These are phyloP conservation scores for Nannobrachium achirus DNA, from an alignment of 2,113 vertebrate species.

Conservation along the genomic window DNA sequence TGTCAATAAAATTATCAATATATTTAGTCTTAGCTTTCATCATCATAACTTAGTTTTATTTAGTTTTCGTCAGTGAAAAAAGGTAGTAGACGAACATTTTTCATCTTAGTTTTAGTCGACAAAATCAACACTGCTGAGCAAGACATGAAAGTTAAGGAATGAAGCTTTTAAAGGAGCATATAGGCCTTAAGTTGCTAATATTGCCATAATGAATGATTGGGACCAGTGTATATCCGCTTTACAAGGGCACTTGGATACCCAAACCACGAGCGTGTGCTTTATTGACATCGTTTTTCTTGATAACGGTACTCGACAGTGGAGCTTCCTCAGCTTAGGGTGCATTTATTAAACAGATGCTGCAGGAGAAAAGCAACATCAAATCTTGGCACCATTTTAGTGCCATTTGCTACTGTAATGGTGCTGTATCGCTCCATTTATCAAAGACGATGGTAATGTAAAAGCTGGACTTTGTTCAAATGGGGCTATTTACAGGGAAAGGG, in stretches of 20 bases:
- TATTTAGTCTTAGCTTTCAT: too few species aligned
- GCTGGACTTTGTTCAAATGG: conserved; percentile 56
- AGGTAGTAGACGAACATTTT: too few species aligned
- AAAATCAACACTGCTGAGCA: too few species aligned
- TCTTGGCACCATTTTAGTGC: conserved; percentile 46
- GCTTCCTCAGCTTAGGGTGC: conserved; percentile 47
- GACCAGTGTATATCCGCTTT: conserved; percentile 52
- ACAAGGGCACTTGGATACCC: conserved; percentile 44
- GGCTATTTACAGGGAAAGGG: conserved; percentile 14
- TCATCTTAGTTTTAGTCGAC: too few species aligned
- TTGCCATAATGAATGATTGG: conserved; percentile 65
- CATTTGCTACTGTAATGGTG: conserved; percentile 43
- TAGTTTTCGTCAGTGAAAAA: too few species aligned
- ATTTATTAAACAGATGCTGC: conserved; percentile 59
- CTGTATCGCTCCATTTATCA: conserved; percentile 60
- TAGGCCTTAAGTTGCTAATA: conserved; percentile 46
- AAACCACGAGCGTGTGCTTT: conserved; percentile 51
- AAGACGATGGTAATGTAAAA: conserved; percentile 46
- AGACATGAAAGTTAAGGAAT: too few species aligned
- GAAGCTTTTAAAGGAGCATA: too few species aligned
- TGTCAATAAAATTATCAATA: too few species aligned
- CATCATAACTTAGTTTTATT: too few species aligned
- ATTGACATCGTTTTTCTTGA: conserved; percentile 68
- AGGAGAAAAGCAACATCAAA: conserved; percentile 34
- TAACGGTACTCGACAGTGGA: conserved; percentile 48